Conservation (phyloP, 1,140 invertebrate species). For the Diorhabda elongata region DNA sequence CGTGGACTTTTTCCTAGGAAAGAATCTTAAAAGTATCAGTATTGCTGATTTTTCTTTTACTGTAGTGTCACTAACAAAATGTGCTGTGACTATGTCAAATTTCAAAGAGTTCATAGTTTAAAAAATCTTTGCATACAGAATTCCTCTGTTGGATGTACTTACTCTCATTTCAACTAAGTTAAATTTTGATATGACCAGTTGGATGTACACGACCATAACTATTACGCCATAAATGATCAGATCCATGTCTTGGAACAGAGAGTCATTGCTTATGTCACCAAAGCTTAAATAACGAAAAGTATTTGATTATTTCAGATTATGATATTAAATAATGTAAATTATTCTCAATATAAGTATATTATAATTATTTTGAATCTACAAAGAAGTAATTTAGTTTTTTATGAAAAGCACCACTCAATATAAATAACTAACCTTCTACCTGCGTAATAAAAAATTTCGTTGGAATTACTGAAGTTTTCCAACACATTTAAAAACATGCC, state of each 20-base stretch:
- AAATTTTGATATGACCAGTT: conserved; percentile 67
- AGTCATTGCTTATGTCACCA: conserved; percentile 63
- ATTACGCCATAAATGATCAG: conserved; percentile 64
- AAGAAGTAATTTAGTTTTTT: conserved; percentile 6
- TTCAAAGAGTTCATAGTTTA: neutral
- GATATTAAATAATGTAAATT: too few species aligned
- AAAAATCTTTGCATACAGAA: conserved; percentile 8
- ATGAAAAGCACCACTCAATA: neutral
- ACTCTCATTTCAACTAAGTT: conserved; percentile 72
- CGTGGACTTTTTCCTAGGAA: too few species aligned
- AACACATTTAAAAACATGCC: conserved; percentile 55
- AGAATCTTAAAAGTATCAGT: too few species aligned
- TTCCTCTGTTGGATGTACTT: conserved; percentile 28
- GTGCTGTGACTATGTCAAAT: too few species aligned
- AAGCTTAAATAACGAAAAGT: conserved; percentile 50
- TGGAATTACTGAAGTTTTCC: conserved; percentile 43
- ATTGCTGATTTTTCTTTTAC: too few species aligned
- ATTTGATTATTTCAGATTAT: too few species aligned
- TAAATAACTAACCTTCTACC: conserved; percentile 54
- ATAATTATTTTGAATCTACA: too few species aligned
- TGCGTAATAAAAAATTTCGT: conserved; percentile 58
- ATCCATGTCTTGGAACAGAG: conserved; percentile 69
- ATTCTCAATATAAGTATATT: too few species aligned
- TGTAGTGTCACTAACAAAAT: too few species aligned
- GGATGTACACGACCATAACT: conserved; percentile 71